Evolutionary conservation across 2,888 invertebrate species (phyloP).

Genomic region (Ellobium chinense): DNA sequence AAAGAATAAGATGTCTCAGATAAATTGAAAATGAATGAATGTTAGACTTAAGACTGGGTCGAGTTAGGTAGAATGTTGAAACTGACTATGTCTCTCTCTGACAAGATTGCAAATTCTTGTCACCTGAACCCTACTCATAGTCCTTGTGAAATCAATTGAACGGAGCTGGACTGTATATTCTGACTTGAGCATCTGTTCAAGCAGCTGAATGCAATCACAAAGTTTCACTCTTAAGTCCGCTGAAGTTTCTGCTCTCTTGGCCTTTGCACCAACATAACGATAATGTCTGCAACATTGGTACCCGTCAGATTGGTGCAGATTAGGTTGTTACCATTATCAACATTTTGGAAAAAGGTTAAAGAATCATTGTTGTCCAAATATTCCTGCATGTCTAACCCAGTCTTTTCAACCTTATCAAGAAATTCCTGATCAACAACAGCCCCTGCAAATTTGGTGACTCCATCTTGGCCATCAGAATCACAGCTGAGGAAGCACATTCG

Average conservation of each 20-base stretch:
- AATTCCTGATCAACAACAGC: conserved; percentile 85
- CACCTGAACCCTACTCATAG: too few relatives aligned
- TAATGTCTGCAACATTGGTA: conserved; percentile 98
- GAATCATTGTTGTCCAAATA: conserved; percentile 89
- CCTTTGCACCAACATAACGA: conserved; percentile 72
- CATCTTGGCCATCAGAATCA: conserved; percentile 98
- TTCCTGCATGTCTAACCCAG: conserved; percentile 73
- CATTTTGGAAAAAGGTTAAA: conserved; percentile 87
- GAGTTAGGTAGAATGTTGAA: too few relatives aligned
- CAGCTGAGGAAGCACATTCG: conserved; percentile 87
- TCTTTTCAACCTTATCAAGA: conserved; percentile 74
- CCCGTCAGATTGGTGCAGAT: conserved; percentile 94
- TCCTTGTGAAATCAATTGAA: background rate
- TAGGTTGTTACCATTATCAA: conserved; percentile 85
- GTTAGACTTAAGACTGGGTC: too few relatives aligned
- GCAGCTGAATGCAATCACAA: background rate
- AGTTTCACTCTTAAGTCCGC: background rate
- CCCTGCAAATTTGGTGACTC: conserved; percentile 93
- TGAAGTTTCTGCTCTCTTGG: conserved; percentile 13
- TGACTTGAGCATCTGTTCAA: background rate
- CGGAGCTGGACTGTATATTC: background rate
- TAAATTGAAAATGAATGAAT: too few relatives aligned
- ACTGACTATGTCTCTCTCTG: too few relatives aligned
- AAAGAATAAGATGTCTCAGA: too few relatives aligned
- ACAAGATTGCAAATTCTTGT: too few relatives aligned